phyloP scores from a whole-genome alignment of 2,888 invertebrate genomes.

The Tholera decimalis region DNA sequence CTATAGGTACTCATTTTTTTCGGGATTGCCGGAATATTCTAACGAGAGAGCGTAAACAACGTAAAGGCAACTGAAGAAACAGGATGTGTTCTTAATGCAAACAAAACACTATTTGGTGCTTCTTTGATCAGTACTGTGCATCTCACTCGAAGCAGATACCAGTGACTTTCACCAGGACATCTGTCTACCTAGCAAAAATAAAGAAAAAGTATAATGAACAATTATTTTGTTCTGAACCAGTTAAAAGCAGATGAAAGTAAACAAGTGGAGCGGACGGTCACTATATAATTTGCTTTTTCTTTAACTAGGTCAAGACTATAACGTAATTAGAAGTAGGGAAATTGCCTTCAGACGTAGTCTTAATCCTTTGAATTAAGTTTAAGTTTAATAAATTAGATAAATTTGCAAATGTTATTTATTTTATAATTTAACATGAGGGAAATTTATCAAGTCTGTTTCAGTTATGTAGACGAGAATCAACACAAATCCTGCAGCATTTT shows the following conservation, averaged over 20 bases:
- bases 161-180: too few species aligned
- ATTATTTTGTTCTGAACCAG: slow-evolving; percentile 12
- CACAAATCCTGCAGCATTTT: neutral
- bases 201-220: neutral
- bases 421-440: neutral
- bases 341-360: slow-evolving; percentile 52
- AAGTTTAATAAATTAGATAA: slow-evolving; percentile 52
- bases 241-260: slow-evolving; percentile 17
- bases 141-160: too few species aligned
- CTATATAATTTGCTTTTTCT: slow-evolving; percentile 53
- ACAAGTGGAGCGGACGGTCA: slow-evolving; percentile 25
- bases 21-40: too few species aligned
- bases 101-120: too few species aligned
- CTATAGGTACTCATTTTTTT: too few species aligned
- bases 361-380: slow-evolving; percentile 52
- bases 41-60: too few species aligned
- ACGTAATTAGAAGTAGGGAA: slow-evolving; percentile 57
- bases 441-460: too few species aligned
- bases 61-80: too few species aligned
- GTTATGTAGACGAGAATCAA: neutral
- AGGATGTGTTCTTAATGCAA: too few species aligned
- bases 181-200: too few species aligned
- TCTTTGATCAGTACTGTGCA: too few species aligned
- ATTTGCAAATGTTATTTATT: slow-evolving; percentile 26
- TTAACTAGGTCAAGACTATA: slow-evolving; percentile 59